A percentile compares a stretch with the other conserved stretches of the same genome.
phyloP scores from a whole-genome alignment of 2,113 vertebrate species.

The Conger conger region DNA sequence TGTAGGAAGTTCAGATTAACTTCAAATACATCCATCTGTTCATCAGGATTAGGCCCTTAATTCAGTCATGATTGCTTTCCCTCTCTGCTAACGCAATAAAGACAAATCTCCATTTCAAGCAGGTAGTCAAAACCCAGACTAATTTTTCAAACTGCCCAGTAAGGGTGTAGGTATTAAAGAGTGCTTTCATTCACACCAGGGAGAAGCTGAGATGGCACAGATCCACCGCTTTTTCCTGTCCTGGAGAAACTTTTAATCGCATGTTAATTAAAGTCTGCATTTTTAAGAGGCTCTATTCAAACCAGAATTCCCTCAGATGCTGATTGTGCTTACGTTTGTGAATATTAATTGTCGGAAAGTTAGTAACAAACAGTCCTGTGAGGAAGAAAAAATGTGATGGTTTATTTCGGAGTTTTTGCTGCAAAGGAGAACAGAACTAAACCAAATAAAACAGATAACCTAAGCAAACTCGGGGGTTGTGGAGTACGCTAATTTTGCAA shows the following conservation, averaged over 20 bases:
- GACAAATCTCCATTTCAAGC: slow-evolving; percentile 58
- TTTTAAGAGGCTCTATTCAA: neutral
- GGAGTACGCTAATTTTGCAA: neutral
- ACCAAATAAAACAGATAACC: neutral
- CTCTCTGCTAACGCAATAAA: slow-evolving; percentile 52
- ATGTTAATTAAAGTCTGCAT: neutral
- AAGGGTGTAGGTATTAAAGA: slow-evolving; percentile 51
- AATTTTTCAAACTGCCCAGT: slow-evolving; percentile 57
- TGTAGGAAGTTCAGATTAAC: slow-evolving; percentile 57
- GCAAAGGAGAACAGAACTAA: neutral
- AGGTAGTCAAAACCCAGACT: slow-evolving; percentile 49
- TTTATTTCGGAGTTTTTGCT: neutral
- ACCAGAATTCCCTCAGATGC: neutral
- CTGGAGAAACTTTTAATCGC: neutral
- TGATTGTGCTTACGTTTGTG: neutral
- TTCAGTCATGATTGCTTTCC: slow-evolving; percentile 32
- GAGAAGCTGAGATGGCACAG: neutral
- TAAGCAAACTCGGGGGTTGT: neutral
- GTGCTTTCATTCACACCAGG: slow-evolving; percentile 54
- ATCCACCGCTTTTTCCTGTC: neutral
- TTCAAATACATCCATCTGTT: slow-evolving; percentile 64
- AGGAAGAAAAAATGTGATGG: slow-evolving; percentile 16
- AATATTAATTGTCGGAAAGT: slow-evolving; percentile 23
- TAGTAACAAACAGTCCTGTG: slow-evolving; percentile 24
- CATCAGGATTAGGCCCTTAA: slow-evolving; percentile 54